Evolutionary conservation across 2,888 invertebrate genomes (phyloP), one percentile per base, ranked within the genome.

Genomic region (Aquatica leii): DNA sequence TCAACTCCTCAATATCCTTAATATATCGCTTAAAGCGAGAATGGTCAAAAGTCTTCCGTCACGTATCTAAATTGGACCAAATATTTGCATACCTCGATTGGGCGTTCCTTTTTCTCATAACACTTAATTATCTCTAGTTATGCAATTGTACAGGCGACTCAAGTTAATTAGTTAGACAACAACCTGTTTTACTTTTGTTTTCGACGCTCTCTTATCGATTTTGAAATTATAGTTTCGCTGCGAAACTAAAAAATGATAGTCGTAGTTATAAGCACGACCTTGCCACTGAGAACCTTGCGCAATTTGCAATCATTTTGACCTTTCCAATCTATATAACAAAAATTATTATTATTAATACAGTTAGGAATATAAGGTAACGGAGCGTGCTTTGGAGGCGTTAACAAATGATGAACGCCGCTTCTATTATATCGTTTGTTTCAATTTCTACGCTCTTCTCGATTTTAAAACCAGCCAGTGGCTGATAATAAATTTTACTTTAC

Each of bases 271-370:
- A 46, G 20, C 53, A n/a, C 59, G 59, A 54, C 59, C 59, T 59
- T 59, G 59, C 59, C 59, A 59, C 59, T 59, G 59, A 59, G 54
- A 53, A 40, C 59, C 59, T 59, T 59, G 59, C 59, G 48, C 59
- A 59, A 59, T 49, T 51, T 40, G 59, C 59, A 54, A 46, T 53
- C 46, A 20, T 52, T 59, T 12, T 59, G 59, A 59, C 59, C 59
- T 59, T 59, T 59, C 59, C 12, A 59, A 48, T 49, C 21, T 57
- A 24, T 37, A 43, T 57, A 18, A 43, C 24, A 54, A 59, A 53
- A 59, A 59, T 54, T 17, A 49, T 49, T 48, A 21, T 58, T 59
- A 52, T 51, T 52, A 34, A 24, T 50, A 12, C 43, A 12, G 15
- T n/a, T 43, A 50, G 14, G 21, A 50, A 50, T 50, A 50, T 50